These are phyloP conservation scores for Andricus quercusramuli DNA, from an alignment of 2,888 invertebrate genomes.

Conservation along the genomic window DNA sequence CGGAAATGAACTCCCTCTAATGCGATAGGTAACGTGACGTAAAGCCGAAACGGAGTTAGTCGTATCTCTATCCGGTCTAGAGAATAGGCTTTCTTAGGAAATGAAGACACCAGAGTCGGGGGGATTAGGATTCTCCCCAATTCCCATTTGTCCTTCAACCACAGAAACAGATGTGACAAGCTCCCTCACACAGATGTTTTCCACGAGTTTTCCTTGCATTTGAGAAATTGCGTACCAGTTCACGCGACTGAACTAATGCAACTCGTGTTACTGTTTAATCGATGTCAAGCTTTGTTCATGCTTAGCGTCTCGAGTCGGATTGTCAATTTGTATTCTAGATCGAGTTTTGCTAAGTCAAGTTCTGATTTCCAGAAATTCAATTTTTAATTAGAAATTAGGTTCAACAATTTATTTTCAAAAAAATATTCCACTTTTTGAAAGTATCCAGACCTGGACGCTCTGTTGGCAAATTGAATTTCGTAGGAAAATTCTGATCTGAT, in stretches of 20 bases:
- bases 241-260: neutral
- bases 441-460: neutral
- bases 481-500: no score
- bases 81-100: slow-evolving; percentile 34
- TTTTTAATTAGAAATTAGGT: no score
- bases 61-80: slow-evolving; percentile 32
- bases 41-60: slow-evolving; percentile 62
- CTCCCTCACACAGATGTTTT: neutral
- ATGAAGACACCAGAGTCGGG: slow-evolving; percentile 21
- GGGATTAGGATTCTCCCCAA: slow-evolving; percentile 17
- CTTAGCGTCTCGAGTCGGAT: neutral
- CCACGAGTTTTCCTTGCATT: slow-evolving; percentile 7
- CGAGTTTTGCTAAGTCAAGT: neutral
- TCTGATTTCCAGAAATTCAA: neutral
- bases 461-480: neutral
- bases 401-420: no score
- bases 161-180: slow-evolving; percentile 7
- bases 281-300: neutral
- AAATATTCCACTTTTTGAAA: no score
- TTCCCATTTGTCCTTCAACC: slow-evolving; percentile 32
- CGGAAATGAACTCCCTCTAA: slow-evolving; percentile 55
- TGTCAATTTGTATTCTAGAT: neutral
- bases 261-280: neutral
- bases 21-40: slow-evolving; percentile 71
- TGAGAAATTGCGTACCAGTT: neutral